phyloP scores from a whole-genome alignment of 2,797 vertebrate genomes.

The Simalia tracyae region DNA sequence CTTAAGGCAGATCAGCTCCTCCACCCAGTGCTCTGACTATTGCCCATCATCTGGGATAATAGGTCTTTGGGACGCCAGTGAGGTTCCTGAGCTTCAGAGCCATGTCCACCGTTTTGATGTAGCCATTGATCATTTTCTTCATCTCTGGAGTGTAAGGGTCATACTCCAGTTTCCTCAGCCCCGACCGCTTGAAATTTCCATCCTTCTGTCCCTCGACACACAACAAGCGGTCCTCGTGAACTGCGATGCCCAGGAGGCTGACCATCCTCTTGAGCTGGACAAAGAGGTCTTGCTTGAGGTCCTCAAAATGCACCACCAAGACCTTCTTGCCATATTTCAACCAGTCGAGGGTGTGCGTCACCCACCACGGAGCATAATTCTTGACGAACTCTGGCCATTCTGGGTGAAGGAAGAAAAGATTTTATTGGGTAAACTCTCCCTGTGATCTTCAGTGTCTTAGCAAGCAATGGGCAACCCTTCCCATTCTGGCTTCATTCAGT shows the following conservation, averaged over 20 bases:
- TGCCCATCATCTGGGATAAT: slow-evolving; percentile 87
- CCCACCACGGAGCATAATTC: slow-evolving; percentile 97
- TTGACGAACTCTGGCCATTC: slow-evolving; percentile 98
- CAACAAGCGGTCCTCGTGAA: slow-evolving; percentile 89
- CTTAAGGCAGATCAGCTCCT: not conserved
- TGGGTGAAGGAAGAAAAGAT: slow-evolving; percentile 59
- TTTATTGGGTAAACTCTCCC: accelerated
- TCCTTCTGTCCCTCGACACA: slow-evolving; percentile 97
- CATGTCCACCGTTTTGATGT: slow-evolving; percentile 87
- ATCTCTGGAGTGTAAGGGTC: slow-evolving; percentile 93
- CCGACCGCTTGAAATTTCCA: slow-evolving; percentile 95
- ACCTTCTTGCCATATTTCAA: slow-evolving; percentile 87
- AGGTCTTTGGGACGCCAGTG: slow-evolving; percentile 88
- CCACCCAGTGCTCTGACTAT: accelerated
- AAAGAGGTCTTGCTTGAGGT: slow-evolving; percentile 90
- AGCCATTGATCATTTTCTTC: slow-evolving; percentile 80
- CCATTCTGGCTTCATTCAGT: no score
- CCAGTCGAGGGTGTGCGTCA: slow-evolving; percentile 94
- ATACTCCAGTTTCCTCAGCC: slow-evolving; percentile 90
- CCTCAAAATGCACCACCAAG: slow-evolving; percentile 93
- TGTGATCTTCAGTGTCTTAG: not conserved
- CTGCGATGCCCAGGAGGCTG: slow-evolving; percentile 81
- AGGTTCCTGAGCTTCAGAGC: slow-evolving; percentile 85
- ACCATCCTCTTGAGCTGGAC: slow-evolving; percentile 88
- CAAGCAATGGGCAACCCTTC: not conserved